Percentiles rank a stretch among this genome's conserved stretches.
phyloP scores from a whole-genome alignment of 2,113 vertebrate species.

The Laticauda laticaudata region DNA sequence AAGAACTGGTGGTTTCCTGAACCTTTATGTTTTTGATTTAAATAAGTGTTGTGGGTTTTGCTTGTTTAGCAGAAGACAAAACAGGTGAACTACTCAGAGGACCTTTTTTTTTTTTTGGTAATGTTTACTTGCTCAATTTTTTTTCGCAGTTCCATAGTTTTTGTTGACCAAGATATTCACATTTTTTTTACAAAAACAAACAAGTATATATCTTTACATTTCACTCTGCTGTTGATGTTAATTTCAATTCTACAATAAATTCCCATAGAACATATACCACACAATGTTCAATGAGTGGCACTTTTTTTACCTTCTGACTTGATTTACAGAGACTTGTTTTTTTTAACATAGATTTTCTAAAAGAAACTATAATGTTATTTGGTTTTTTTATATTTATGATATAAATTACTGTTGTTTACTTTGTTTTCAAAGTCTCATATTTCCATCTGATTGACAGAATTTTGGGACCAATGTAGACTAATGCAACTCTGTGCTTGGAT shows the following conservation, averaged over 20 bases:
- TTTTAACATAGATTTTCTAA: neutral
- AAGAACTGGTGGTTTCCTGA: slow-evolving; percentile 18
- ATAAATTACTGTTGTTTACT: neutral
- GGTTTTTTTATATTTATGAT: neutral
- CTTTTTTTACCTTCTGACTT: neutral
- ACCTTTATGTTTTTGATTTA: neutral
- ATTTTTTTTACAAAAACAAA: neutral
- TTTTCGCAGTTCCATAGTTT: slow-evolving; percentile 3
- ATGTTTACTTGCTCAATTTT: neutral
- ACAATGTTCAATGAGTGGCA: neutral
- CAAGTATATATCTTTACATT: neutral
- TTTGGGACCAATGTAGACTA: neutral
- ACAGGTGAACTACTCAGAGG: neutral
- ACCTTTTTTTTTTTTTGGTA: slow-evolving; percentile 24
- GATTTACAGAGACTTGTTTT: neutral
- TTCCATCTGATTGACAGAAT: neutral
- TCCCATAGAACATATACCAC: neutral
- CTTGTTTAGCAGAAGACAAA: neutral
- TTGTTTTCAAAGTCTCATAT: neutral
- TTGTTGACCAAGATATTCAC: neutral
- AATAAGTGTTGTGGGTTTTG: neutral
- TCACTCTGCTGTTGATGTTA: neutral
- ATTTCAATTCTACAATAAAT: neutral
- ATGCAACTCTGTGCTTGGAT: neutral
- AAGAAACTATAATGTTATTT: neutral